Evolutionary conservation across 2,888 invertebrate genomes (phyloP).

Genomic region (Exocentrus adspersus): DNA sequence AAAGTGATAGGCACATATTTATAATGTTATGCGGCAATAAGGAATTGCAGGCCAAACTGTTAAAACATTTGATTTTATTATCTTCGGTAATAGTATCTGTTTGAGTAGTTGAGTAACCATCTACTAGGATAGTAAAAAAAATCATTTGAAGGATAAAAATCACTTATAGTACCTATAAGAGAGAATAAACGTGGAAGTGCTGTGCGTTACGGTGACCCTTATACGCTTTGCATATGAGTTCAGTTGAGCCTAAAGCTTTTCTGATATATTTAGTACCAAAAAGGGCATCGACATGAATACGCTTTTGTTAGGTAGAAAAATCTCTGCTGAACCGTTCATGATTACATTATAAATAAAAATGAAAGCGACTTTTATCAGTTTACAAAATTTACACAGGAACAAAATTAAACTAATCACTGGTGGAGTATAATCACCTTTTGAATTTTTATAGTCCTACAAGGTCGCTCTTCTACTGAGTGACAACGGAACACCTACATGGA

Average conservation of each 20-base stretch:
- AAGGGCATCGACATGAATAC: background rate
- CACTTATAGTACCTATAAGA: no score
- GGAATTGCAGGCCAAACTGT: no score
- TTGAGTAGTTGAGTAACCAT: no score
- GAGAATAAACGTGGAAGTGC: no score
- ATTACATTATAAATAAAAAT: background rate
- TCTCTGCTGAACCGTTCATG: background rate
- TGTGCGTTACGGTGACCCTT: no score
- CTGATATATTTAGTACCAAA: background rate
- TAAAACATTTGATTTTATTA: no score
- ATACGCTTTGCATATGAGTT: background rate
- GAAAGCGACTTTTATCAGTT: constrained; percentile 5
- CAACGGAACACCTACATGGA: background rate
- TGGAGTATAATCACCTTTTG: background rate
- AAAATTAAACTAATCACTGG: no score
- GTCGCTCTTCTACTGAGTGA: background rate
- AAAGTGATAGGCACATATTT: no score
- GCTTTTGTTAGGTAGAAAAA: constrained; percentile 8
- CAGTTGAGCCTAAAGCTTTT: background rate
- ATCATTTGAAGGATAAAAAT: no score
- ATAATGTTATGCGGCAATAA: no score
- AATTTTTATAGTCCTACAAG: background rate
- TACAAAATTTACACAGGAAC: background rate
- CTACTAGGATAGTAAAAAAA: no score
- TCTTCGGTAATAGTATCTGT: no score